A percentile compares a stretch with the other conserved stretches of the same genome.
These are phyloP conservation scores for Pelecanoides urinatrix DNA, from an alignment of 2,113 vertebrate species.

Conservation along the genomic window DNA sequence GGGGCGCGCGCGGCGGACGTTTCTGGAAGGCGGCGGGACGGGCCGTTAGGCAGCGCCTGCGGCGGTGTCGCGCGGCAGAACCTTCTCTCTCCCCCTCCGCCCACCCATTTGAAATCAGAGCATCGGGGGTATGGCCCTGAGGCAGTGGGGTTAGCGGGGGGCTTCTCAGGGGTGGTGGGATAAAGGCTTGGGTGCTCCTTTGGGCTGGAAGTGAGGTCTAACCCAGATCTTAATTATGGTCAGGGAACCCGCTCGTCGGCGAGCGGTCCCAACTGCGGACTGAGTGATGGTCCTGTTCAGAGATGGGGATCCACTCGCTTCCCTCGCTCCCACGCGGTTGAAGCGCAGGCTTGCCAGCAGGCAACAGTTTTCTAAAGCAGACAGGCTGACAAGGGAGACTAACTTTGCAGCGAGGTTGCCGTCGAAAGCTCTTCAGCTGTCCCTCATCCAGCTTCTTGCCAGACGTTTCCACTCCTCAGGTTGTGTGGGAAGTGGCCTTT, in stretches of 20 bases:
- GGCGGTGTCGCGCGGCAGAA: too few species aligned
- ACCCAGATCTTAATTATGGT: rapidly evolving
- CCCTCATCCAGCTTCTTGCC: neutral
- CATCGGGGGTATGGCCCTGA: neutral
- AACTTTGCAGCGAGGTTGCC: neutral
- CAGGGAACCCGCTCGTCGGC: neutral
- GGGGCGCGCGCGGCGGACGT: neutral
- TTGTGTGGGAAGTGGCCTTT: neutral
- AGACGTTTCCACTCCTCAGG: neutral
- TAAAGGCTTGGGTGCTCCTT: neutral
- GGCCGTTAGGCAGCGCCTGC: neutral
- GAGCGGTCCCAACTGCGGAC: rapidly evolving
- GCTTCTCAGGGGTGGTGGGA: too few species aligned
- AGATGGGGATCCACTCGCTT: neutral
- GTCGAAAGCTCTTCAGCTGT: neutral
- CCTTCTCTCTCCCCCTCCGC: too few species aligned
- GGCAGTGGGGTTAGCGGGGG: neutral
- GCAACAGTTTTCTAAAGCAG: neutral
- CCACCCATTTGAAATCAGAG: neutral
- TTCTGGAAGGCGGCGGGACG: neutral
- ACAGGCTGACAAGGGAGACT: neutral
- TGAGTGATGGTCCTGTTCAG: too few species aligned
- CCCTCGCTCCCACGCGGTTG: rapidly evolving
- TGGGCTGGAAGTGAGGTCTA: neutral
- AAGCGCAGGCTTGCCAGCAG: neutral